Conservation (phyloP, 2,113 vertebrate genomes). For the Actinemys pallida region DNA sequence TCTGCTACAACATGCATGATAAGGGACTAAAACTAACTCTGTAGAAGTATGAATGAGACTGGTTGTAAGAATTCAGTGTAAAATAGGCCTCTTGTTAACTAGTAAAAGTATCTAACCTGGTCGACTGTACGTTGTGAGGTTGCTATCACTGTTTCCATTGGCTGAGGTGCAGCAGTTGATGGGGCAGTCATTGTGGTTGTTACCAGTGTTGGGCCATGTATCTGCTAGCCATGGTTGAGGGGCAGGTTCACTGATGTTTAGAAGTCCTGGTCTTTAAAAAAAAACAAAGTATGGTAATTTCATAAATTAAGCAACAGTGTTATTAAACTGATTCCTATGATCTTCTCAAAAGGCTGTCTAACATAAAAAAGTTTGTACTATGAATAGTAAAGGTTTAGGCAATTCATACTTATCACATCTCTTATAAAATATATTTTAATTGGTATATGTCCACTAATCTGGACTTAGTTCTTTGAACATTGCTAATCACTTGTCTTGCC, state of each 20-base stretch:
- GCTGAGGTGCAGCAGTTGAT: slow-evolving; percentile 97
- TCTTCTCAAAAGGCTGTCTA: neutral
- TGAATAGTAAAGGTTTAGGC: neutral
- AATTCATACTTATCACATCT: neutral
- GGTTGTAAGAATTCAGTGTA: neutral
- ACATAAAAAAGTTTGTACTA: neutral
- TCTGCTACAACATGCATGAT: neutral
- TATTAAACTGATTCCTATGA: neutral
- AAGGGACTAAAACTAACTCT: neutral
- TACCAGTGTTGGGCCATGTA: slow-evolving; percentile 97
- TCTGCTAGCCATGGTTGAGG: slow-evolving; percentile 97
- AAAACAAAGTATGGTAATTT: slow-evolving; percentile 41
- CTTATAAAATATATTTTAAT: neutral
- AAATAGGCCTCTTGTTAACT: slow-evolving; percentile 45
- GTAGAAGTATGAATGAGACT: accelerated
- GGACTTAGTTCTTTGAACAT: neutral
- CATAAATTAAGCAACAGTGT: neutral
- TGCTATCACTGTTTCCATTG: slow-evolving; percentile 96
- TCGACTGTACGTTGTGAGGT: slow-evolving; percentile 96
- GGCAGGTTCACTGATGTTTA: slow-evolving; percentile 94
- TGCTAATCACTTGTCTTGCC: neutral
- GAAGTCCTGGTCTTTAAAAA: slow-evolving; percentile 90
- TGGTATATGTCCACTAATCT: neutral
- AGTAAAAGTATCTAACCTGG: slow-evolving; percentile 87
- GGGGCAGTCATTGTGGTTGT: slow-evolving; percentile 96